These are phyloP conservation scores for Ctenochaetus hawaiiensis DNA, from an alignment of 2,797 vertebrate species.

Conservation along the genomic window DNA sequence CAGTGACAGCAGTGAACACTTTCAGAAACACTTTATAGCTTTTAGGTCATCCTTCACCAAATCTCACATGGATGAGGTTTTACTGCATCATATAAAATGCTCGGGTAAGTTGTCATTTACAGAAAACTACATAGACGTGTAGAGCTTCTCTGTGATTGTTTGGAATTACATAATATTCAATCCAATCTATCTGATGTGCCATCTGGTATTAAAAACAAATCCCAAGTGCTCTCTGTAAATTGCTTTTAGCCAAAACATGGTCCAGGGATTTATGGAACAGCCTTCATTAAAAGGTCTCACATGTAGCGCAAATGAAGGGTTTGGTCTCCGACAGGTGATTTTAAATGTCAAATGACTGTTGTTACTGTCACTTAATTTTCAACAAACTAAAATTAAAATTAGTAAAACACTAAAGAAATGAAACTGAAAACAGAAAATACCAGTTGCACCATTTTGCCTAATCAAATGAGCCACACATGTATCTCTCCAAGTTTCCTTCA, in stretches of 20 bases:
- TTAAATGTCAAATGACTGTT: background rate
- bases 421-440: constrained; percentile 42
- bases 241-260: background rate
- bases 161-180: background rate
- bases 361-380: background rate
- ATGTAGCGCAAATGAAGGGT: no score
- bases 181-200: background rate
- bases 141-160: background rate
- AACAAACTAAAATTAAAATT: background rate
- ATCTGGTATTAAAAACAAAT: constrained; percentile 1
- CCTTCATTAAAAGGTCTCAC: background rate
- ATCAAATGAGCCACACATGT: constrained; percentile 16
- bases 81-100: background rate
- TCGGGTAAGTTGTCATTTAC: background rate
- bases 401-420: background rate
- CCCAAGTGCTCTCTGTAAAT: background rate
- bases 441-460: constrained; percentile 16
- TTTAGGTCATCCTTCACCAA: background rate
- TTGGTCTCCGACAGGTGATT: background rate
- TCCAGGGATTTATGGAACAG: background rate
- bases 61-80: background rate
- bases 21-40: background rate
- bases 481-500: background rate
- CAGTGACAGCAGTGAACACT: background rate
- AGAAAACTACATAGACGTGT: background rate